Evolutionary conservation across 2,797 vertebrate species (phyloP).

Genomic region (Limnodromus scolopaceus): DNA sequence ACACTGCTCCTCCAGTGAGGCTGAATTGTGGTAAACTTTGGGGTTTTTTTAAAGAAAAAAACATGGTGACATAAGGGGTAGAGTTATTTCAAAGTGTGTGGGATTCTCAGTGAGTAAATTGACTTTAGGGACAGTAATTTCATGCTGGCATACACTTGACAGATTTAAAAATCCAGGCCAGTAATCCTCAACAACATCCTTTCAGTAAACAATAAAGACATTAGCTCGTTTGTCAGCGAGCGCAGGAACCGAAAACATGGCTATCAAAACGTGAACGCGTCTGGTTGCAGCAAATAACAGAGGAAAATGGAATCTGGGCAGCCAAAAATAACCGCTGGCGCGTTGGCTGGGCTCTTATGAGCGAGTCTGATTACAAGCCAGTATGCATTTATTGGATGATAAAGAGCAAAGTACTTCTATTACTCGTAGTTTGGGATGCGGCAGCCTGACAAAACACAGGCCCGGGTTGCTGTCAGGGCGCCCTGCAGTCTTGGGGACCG

Average conservation of each 20-base stretch:
- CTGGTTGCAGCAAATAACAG: not conserved
- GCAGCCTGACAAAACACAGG: not conserved
- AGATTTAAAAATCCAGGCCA: slow-evolving; percentile 23
- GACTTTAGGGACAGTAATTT: slow-evolving; percentile 31
- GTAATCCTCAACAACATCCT: slow-evolving; percentile 7
- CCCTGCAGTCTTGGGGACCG: not conserved
- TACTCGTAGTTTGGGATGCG: not conserved
- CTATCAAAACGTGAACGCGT: not conserved
- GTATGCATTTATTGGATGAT: not conserved
- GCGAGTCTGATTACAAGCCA: not conserved
- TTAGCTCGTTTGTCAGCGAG: not conserved
- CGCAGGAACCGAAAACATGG: not conserved
- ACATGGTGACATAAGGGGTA: not conserved
- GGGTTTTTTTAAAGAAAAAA: not conserved
- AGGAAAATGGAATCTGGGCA: slow-evolving; percentile 2
- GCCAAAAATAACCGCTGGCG: not conserved
- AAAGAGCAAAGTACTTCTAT: not conserved
- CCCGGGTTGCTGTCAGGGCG: not conserved
- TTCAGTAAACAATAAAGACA: slow-evolving; percentile 2
- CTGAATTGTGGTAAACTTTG: not conserved
- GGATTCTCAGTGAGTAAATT: not conserved
- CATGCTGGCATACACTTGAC: not conserved
- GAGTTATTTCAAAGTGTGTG: not conserved
- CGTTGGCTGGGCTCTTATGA: not conserved
- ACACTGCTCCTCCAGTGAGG: not conserved